A percentile compares a stretch with the other conserved stretches of the same genome.
Conservation (phyloP, 2,888 invertebrate genomes). For the Ophioninae sp. region DNA sequence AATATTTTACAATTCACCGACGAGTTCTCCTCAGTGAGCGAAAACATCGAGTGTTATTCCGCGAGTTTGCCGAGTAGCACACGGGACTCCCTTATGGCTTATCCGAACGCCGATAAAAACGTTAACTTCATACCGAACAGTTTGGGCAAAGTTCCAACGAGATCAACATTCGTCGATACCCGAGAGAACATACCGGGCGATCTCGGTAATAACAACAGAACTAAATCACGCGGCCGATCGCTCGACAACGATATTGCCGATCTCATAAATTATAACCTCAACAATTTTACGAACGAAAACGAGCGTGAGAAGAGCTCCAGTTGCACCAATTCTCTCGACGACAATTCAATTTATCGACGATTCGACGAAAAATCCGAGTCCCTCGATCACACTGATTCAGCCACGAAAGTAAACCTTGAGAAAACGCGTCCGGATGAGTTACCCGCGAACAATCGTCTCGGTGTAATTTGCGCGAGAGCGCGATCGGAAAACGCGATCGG, state of each 20-base stretch:
- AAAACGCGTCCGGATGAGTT: slow-evolving; percentile 61
- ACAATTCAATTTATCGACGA: slow-evolving; percentile 69
- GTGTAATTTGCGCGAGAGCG: slow-evolving; percentile 65
- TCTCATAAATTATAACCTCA: slow-evolving; percentile 71
- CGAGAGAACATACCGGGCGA: slow-evolving; percentile 67
- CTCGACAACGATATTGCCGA: slow-evolving; percentile 42
- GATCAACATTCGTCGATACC: slow-evolving; percentile 58
- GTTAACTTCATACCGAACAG: slow-evolving; percentile 73
- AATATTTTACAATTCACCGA: slow-evolving; percentile 63
- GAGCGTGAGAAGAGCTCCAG: slow-evolving; percentile 71
- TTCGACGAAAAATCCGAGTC: slow-evolving; percentile 7
- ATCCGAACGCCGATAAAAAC: slow-evolving; percentile 59
- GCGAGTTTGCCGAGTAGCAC: slow-evolving; percentile 45
- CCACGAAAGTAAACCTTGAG: slow-evolving; percentile 65
- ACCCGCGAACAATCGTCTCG: slow-evolving; percentile 53
- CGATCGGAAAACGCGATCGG: slow-evolving; percentile 71
- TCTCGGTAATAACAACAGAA: slow-evolving; percentile 53
- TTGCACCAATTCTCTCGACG: slow-evolving; percentile 72
- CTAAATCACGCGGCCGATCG: slow-evolving; percentile 19
- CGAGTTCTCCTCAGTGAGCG: slow-evolving; percentile 47
- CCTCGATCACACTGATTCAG: slow-evolving; percentile 58
- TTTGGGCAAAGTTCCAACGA: slow-evolving; percentile 67
- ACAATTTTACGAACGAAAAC: slow-evolving; percentile 67
- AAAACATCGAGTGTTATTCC: slow-evolving; percentile 48
- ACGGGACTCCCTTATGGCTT: slow-evolving; percentile 12